Evolutionary conservation across 2,113 vertebrate genomes (phyloP).

Genomic region (Cyanoderma ruficeps): DNA sequence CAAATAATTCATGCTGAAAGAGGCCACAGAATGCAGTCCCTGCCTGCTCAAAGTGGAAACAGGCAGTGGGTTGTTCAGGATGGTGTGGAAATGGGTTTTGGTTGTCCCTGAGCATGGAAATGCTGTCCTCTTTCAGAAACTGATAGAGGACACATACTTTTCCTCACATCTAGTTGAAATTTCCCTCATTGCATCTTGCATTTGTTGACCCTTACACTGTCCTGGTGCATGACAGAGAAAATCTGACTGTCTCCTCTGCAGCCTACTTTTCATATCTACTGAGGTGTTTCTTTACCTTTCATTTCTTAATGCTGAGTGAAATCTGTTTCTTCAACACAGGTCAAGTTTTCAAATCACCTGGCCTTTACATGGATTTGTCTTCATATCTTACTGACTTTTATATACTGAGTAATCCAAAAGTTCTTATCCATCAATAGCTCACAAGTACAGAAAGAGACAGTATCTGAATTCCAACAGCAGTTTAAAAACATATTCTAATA

Average conservation of each 20-base stretch:
- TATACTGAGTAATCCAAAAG: background rate
- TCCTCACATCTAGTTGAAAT: background rate
- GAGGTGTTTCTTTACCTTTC: fast-evolving
- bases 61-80: background rate
- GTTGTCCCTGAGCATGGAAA: background rate
- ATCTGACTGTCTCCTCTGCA: background rate
- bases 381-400: background rate
- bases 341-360: background rate
- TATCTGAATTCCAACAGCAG: background rate
- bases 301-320: background rate
- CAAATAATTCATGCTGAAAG: background rate
- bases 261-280: background rate
- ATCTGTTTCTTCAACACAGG: background rate
- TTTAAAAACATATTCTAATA: background rate
- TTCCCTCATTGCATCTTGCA: background rate
- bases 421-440: background rate
- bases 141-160: background rate
- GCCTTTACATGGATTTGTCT: background rate
- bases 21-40: background rate
- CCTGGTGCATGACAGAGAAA: background rate
- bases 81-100: fast-evolving
- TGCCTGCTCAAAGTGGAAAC: background rate
- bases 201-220: background rate
- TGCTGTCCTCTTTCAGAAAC: background rate
- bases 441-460: background rate